A percentile compares a stretch with the other conserved stretches of the same genome.
These are phyloP conservation scores for Oeneis ivallda DNA, from an alignment of 2,888 invertebrate genomes.

Conservation along the genomic window DNA sequence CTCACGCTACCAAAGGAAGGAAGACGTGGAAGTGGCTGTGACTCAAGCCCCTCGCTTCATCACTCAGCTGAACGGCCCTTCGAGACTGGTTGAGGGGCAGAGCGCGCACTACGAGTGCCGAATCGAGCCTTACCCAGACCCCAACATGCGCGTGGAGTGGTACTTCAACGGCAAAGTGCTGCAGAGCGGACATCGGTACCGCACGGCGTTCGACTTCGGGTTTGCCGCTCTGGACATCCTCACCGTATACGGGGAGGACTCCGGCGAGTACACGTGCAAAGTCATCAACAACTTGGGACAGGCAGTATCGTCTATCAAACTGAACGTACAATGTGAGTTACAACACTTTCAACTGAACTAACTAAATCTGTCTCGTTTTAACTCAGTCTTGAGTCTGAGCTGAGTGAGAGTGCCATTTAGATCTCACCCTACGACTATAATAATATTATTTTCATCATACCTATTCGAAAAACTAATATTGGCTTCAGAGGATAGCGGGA, in stretches of 20 bases:
- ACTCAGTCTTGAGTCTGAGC: too few species aligned
- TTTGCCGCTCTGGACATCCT: constrained; percentile 97
- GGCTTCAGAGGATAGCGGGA: too few species aligned
- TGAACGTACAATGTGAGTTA: constrained; percentile 90
- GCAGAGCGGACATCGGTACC: constrained; percentile 93
- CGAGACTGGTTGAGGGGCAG: constrained; percentile 92
- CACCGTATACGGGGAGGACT: constrained; percentile 96
- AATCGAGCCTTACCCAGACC: constrained; percentile 95
- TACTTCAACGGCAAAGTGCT: constrained; percentile 95
- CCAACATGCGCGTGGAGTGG: constrained; percentile 95
- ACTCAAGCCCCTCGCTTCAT: constrained; percentile 93
- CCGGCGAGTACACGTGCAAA: constrained; percentile 94
- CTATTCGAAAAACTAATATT: too few species aligned
- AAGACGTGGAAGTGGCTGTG: constrained; percentile 90
- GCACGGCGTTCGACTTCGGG: constrained; percentile 97
- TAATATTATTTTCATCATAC: too few species aligned
- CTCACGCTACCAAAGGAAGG: constrained; percentile 88
- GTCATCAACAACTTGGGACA: constrained; percentile 93
- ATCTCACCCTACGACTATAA: too few species aligned
- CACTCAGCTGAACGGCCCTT: constrained; percentile 92
- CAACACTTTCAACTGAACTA: neutral
- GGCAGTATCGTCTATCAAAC: constrained; percentile 89
- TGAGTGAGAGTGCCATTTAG: too few species aligned
- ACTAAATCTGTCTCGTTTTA: too few species aligned
- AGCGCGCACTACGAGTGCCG: constrained; percentile 96